A percentile compares a stretch with the other conserved stretches of the same genome.
Evolutionary conservation across 2,888 invertebrate species (phyloP).

Genomic region (Amblyjoppa proteus): DNA sequence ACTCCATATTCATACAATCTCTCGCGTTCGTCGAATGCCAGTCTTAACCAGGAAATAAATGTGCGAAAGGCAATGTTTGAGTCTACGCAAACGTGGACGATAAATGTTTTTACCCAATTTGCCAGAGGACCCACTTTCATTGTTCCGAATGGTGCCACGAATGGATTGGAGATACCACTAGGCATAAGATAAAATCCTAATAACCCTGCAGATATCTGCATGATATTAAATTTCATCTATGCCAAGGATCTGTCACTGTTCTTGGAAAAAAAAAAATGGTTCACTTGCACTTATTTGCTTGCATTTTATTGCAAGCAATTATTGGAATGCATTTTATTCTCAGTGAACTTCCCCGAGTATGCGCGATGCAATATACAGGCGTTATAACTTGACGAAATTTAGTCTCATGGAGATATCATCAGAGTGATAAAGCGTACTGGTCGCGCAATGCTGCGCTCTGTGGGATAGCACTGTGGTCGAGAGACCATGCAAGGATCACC

Average conservation of each 20-base stretch:
- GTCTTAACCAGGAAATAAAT: conserved; percentile 20
- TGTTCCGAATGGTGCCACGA: not conserved
- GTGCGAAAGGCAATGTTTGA: not conserved
- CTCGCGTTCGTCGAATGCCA: not conserved
- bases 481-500: too few relatives aligned
- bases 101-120: conserved; percentile 11
- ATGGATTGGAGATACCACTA: not conserved
- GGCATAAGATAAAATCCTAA: not conserved
- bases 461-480: not conserved
- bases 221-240: too few relatives aligned
- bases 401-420: too few relatives aligned
- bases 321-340: too few relatives aligned
- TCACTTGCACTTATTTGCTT: too few relatives aligned
- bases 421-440: not conserved
- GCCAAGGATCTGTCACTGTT: too few relatives aligned
- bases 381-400: too few relatives aligned
- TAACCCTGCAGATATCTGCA: too few relatives aligned
- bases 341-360: too few relatives aligned
- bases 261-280: too few relatives aligned
- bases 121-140: not conserved
- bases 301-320: too few relatives aligned
- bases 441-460: not conserved
- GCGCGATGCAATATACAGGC: too few relatives aligned
- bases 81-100: not conserved
- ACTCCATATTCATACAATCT: conserved; percentile 76